Conservation (phyloP, 2,797 vertebrate species). For the Sylvia borin region DNA sequence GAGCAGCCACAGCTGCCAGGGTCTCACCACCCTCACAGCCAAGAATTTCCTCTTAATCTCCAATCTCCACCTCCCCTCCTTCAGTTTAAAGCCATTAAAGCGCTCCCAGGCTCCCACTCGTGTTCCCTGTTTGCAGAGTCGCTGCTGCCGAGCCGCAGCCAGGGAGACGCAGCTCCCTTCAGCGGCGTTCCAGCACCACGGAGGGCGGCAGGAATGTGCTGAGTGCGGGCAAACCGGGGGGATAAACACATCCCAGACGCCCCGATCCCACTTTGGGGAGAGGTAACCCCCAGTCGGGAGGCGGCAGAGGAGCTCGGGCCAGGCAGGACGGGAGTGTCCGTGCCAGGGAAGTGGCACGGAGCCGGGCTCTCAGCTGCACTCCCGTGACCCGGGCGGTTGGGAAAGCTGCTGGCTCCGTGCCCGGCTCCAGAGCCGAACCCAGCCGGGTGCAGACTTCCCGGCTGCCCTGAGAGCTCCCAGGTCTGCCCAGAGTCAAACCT, state of each 20-base stretch:
- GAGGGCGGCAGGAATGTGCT: background rate
- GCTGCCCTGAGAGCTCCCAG: rapidly evolving
- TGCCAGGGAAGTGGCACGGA: background rate
- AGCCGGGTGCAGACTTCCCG: background rate
- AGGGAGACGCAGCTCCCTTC: background rate
- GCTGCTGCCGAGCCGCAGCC: background rate
- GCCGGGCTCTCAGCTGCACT: background rate
- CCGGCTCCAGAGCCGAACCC: background rate
- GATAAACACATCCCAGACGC: background rate
- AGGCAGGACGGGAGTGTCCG: rapidly evolving
- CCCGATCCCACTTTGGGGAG: rapidly evolving
- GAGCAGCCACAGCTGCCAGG: background rate
- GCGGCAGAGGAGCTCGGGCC: background rate
- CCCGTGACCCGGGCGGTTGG: rapidly evolving
- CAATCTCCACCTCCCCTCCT: background rate
- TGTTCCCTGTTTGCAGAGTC: background rate
- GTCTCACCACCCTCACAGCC: background rate
- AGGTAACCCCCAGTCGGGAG: background rate
- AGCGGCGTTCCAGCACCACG: rapidly evolving
- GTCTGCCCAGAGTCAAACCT: background rate
- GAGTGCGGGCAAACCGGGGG: background rate
- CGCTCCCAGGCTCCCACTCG: background rate
- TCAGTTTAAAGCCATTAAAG: background rate
- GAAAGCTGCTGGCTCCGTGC: background rate
- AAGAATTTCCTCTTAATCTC: background rate